Evolutionary conservation across 2,888 invertebrate genomes (phyloP).

Genomic region (Hydroisotoma schaefferi): DNA sequence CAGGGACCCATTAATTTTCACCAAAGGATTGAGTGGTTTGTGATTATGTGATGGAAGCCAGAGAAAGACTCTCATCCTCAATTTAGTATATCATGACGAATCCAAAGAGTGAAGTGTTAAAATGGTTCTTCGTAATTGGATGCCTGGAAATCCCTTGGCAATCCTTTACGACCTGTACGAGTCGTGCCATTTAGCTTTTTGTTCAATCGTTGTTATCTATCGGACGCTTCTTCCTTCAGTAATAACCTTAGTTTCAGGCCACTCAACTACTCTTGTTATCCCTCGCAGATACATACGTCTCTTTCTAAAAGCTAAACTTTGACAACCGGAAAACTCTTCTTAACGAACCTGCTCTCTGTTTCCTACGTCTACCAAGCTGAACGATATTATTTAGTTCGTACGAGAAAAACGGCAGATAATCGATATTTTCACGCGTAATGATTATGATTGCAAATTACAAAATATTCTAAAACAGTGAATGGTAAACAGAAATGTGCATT

Average conservation of each 20-base stretch:
- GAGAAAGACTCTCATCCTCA: slow-evolving; percentile 16
- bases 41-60: slow-evolving; percentile 24
- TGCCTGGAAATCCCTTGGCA: slow-evolving; percentile 46
- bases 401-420: too few species aligned
- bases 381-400: too few species aligned
- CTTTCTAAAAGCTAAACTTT: too few species aligned
- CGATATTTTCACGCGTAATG: too few species aligned
- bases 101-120: slow-evolving; percentile 29
- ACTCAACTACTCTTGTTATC: slow-evolving; percentile 10
- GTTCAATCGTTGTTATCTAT: slow-evolving; percentile 47
- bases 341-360: neutral
- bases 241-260: slow-evolving; percentile 47
- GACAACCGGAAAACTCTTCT: neutral
- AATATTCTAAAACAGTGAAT: too few species aligned
- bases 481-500: too few species aligned
- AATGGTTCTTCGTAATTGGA: slow-evolving; percentile 49
- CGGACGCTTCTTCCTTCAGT: slow-evolving; percentile 41
- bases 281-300: slow-evolving; percentile 10
- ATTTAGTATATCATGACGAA: slow-evolving; percentile 28
- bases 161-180: slow-evolving; percentile 42
- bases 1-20: slow-evolving; percentile 14
- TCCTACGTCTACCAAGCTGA: too few species aligned
- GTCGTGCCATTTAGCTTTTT: slow-evolving; percentile 48
- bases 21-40: slow-evolving; percentile 17
- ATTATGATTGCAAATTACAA: too few species aligned